phyloP scores from a whole-genome alignment of 2,113 vertebrate species.

The Cynoglossus semilaevis region DNA sequence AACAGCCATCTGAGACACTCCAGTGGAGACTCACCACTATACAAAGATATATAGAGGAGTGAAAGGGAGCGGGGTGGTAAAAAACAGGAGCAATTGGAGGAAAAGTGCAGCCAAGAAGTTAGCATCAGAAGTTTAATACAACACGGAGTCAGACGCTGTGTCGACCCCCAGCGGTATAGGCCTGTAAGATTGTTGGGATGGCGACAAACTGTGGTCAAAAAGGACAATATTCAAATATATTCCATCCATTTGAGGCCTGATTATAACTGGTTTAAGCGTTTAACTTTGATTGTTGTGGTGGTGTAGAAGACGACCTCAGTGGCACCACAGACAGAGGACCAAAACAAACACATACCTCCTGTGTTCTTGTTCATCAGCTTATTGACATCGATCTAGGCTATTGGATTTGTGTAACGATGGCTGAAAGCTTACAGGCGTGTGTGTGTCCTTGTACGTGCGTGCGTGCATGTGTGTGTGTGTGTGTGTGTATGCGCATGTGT shows the following conservation, averaged over 20 bases:
- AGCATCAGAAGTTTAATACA: not conserved
- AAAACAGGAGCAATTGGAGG: not conserved
- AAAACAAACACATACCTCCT: constrained; percentile 1
- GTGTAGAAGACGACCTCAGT: not conserved
- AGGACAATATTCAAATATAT: too few relatives aligned
- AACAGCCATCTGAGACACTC: constrained; percentile 11
- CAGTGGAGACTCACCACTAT: constrained; percentile 1
- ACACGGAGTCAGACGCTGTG: not conserved
- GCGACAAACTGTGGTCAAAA: too few relatives aligned
- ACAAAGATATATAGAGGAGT: constrained; percentile 22
- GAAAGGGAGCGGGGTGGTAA: constrained; percentile 6
- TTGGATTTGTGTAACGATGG: constrained; percentile 61
- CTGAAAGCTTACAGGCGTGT: not conserved
- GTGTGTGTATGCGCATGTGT: not conserved
- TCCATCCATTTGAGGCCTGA: not conserved
- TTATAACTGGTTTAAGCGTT: not conserved
- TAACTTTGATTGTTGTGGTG: not conserved
- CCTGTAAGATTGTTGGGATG: too few relatives aligned
- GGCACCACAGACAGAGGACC: not conserved
- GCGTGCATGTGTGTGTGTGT: not conserved
- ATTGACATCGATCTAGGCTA: constrained; percentile 57
- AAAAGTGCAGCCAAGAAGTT: not conserved
- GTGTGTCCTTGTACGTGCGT: not conserved
- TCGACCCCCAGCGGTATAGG: not conserved
- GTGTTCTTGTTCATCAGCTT: constrained; percentile 32